Conservation (phyloP, 2,888 invertebrate genomes). For the Noctua janthe region DNA sequence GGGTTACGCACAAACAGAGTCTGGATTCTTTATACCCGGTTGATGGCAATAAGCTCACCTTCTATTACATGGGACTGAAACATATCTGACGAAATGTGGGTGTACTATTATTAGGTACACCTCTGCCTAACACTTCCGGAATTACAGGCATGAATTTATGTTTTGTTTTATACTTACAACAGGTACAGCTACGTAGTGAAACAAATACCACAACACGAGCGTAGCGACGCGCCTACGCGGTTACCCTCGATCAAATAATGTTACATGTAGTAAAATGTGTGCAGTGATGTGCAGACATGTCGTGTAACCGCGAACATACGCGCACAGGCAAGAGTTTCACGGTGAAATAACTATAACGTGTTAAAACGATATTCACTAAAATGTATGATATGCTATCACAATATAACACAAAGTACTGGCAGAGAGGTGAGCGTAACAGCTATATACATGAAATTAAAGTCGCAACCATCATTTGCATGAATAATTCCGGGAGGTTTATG, state of each 20-base stretch:
- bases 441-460: not conserved
- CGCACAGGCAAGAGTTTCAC: not conserved
- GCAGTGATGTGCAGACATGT: conserved; percentile 26
- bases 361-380: not conserved
- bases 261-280: conserved; percentile 9
- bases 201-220: conserved; percentile 24
- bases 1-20: too few relatives aligned
- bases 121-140: not conserved
- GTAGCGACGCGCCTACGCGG: conserved; percentile 18
- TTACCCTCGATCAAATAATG: conserved; percentile 29
- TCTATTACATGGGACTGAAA: too few relatives aligned
- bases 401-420: not conserved
- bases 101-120: too few relatives aligned
- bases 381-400: not conserved
- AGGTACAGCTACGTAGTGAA: not conserved
- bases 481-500: not conserved
- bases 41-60: too few relatives aligned
- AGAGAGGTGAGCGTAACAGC: not conserved
- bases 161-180: not conserved
- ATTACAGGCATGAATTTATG: not conserved
- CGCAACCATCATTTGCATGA: not conserved
- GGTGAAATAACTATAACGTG: conserved; percentile 22
- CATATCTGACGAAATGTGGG: too few relatives aligned
- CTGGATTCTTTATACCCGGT: too few relatives aligned
- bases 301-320: conserved; percentile 16